phyloP scores from a whole-genome alignment of 2,888 invertebrate genomes.

The Parnassius apollo region DNA sequence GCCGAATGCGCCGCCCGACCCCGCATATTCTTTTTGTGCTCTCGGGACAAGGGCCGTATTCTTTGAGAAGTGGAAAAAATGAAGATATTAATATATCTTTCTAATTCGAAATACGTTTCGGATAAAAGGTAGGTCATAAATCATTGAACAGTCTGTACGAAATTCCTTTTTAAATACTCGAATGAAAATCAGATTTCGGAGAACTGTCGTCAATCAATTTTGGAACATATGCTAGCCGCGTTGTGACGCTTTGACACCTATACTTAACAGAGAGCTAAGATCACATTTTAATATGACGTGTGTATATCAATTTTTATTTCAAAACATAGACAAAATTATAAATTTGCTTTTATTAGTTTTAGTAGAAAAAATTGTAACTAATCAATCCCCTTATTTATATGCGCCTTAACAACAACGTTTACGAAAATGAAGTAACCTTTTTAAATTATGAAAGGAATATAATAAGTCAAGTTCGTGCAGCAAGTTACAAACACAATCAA shows the following conservation, averaged over 20 bases:
- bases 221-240: conserved; percentile 14
- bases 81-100: conserved; percentile 81
- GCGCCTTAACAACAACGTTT: conserved; percentile 11
- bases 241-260: conserved; percentile 7
- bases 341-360: neutral
- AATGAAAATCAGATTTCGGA: conserved; percentile 66
- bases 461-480: conserved; percentile 14
- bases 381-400: conserved; percentile 21
- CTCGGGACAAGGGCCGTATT: conserved; percentile 67
- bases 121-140: conserved; percentile 77
- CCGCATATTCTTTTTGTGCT: conserved; percentile 74
- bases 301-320: neutral
- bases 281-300: conserved; percentile 1
- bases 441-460: conserved; percentile 20
- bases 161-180: conserved; percentile 65
- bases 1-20: conserved; percentile 71
- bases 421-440: conserved; percentile 21
- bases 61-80: conserved; percentile 80
- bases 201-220: conserved; percentile 65
- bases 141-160: conserved; percentile 67
- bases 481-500: conserved; percentile 22
- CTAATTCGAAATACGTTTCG: conserved; percentile 80
- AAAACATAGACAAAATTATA: neutral
- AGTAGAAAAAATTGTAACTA: conserved; percentile 7
- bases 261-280: conserved; percentile 4